These are phyloP conservation scores for Ptilonorhynchus violaceus DNA, from an alignment of 2,113 vertebrate genomes.

Conservation along the genomic window DNA sequence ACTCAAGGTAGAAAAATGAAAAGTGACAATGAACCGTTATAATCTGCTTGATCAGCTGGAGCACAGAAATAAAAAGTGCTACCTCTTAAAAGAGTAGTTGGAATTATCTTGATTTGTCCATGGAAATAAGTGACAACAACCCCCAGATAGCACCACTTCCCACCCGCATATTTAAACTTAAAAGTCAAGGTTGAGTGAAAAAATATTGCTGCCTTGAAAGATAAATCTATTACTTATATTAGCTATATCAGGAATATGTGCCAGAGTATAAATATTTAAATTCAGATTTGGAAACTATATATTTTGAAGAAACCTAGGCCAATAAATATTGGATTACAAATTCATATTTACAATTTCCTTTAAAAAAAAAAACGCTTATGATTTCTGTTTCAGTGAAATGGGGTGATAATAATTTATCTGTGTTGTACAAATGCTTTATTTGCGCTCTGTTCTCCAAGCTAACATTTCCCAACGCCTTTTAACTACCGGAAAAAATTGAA, in stretches of 20 bases:
- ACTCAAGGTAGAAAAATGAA: neutral
- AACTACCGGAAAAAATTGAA: neutral
- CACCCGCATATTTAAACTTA: neutral
- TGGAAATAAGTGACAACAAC: constrained; percentile 32
- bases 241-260: constrained; percentile 43
- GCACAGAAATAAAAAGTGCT: constrained; percentile 13
- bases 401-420: neutral
- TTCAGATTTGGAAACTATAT: constrained; percentile 45
- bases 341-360: constrained; percentile 60
- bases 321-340: constrained; percentile 59
- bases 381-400: constrained; percentile 27
- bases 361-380: neutral
- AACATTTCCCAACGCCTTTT: neutral
- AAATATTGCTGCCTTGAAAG: constrained; percentile 60
- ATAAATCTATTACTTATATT: constrained; percentile 64
- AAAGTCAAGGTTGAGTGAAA: constrained; percentile 53
- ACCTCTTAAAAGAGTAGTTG: neutral
- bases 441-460: neutral
- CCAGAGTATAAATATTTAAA: constrained; percentile 69
- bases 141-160: constrained; percentile 9
- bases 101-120: constrained; percentile 37
- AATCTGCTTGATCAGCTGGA: constrained; percentile 32
- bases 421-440: neutral
- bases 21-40: neutral
- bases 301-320: constrained; percentile 45